phyloP scores from a whole-genome alignment of 1,140 invertebrate species.

The Parapsyche elsis region DNA sequence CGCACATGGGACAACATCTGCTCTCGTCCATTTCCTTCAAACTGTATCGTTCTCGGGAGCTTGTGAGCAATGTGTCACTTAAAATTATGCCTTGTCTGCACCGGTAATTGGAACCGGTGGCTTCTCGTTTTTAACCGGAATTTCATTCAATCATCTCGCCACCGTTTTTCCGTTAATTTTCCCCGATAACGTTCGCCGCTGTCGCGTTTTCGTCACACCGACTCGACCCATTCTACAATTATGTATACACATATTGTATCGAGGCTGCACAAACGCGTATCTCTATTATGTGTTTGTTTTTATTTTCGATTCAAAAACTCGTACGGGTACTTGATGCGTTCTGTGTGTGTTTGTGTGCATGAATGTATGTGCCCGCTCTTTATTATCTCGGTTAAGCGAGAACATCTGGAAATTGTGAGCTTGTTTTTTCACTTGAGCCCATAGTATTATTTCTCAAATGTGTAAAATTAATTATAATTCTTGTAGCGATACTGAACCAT shows the following conservation, averaged over 20 bases:
- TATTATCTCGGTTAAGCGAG: conserved; percentile 40
- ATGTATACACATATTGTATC: too few species aligned
- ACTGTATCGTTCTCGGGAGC: neutral
- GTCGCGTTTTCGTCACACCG: neutral
- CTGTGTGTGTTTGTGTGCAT: neutral
- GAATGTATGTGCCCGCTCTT: conserved; percentile 24
- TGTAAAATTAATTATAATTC: conserved; percentile 52
- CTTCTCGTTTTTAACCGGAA: conserved; percentile 17
- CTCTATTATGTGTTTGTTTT: neutral
- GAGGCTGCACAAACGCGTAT: too few species aligned
- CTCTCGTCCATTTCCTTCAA: conserved; percentile 19
- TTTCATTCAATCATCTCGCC: conserved; percentile 10
- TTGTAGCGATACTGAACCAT: conserved; percentile 9
- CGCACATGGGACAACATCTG: neutral
- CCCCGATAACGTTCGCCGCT: neutral
- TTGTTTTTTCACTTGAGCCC: conserved; percentile 40
- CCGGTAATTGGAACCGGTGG: neutral
- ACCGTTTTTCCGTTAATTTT: conserved; percentile 10
- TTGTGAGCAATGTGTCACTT: conserved; percentile 17
- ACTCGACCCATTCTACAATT: too few species aligned
- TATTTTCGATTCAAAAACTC: neutral
- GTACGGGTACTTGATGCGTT: neutral
- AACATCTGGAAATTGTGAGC: conserved; percentile 48
- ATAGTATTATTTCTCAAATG: conserved; percentile 49
- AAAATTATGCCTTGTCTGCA: conserved; percentile 20